Evolutionary conservation across 2,113 vertebrate genomes (phyloP), one percentile per base, ranked within the genome.

Genomic region (Cairina moschata): DNA sequence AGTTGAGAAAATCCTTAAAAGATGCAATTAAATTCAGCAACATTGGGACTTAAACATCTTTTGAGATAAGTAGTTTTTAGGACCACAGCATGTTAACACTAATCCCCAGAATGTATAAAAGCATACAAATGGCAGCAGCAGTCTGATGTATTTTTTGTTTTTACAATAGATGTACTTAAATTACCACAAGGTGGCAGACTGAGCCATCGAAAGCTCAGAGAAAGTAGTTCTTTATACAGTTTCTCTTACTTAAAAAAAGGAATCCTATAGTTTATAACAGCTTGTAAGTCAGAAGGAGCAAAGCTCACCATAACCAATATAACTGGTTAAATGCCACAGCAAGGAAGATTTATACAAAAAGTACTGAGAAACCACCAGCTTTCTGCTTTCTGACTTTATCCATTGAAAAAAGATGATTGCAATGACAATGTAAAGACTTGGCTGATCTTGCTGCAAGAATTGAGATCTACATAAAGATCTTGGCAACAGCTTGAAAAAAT

Each of bases 131-230:
- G 54, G 2, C 11, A 26, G 69, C 11, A 26, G 69, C 65, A 26
- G 29, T 0, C 14, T 4, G 48, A 25, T 1, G 54, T 46, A 12
- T 7, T 48, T 66, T 2, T 1, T 13, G 59, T 1, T 88, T 74
- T 36, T 5, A 32, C 29, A 31, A 13, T 10, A 11, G 34, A 9
- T 7, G 44, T 9, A 59, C 52, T 34, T 9, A 13, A 48, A 32
- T 4, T 31, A 66, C 97, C 98, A 97, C 95, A 79, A 83, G 98
- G 79, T 96, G 97, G 97, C 97, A 97, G 88, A 28, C 9, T 5
- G 29, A 83, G 62, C 80, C 82, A 80, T 11, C 5, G n/a, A 74
- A 95, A 96, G 36, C 11, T 5, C 68, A 36, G 11, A 34, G 21
- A 28, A 8, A 11, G 15, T 1, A 4, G 6, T 7, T 31, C 48